Evolutionary conservation across 2,888 invertebrate species (phyloP).

Genomic region (Eledona agricola): DNA sequence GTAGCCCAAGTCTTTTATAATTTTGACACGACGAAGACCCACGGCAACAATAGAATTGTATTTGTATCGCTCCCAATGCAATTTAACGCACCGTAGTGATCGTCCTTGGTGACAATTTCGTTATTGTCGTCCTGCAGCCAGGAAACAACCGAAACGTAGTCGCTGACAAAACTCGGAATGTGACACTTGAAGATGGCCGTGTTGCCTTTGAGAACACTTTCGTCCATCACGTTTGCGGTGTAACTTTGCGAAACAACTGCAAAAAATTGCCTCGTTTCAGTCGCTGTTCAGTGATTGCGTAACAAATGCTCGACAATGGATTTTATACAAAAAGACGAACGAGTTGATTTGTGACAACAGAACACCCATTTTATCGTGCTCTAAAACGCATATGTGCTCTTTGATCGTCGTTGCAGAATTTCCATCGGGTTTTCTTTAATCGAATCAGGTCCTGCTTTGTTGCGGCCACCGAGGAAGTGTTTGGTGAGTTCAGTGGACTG

Average conservation of each 20-base stretch:
- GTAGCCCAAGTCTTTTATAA: slow-evolving; percentile 37
- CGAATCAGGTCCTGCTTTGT: slow-evolving; percentile 15
- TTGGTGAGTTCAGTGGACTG: slow-evolving; percentile 30
- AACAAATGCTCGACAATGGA: slow-evolving; percentile 4
- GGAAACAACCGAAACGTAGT: slow-evolving; percentile 84
- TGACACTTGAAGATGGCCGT: slow-evolving; percentile 92
- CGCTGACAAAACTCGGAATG: slow-evolving; percentile 92
- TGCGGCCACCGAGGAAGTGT: slow-evolving; percentile 8
- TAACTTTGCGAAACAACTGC: slow-evolving; percentile 91
- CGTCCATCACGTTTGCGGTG: slow-evolving; percentile 91
- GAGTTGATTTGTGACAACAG: no score
- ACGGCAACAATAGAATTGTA: no score
- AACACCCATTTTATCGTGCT: no score
- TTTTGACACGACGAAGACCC: not conserved
- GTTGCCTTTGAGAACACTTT: slow-evolving; percentile 89
- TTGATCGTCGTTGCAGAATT: slow-evolving; percentile 16
- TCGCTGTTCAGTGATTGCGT: no score
- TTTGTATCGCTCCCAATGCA: not conserved
- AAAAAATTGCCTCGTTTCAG: slow-evolving; percentile 56
- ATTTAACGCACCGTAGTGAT: slow-evolving; percentile 53
- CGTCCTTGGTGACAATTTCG: slow-evolving; percentile 66
- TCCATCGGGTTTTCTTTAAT: slow-evolving; percentile 14
- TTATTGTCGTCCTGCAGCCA: slow-evolving; percentile 85
- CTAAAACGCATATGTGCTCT: no score
- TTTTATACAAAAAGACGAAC: no score